Evolutionary conservation across 2,888 invertebrate species (phyloP).

Genomic region (Eupithecia vulgata): DNA sequence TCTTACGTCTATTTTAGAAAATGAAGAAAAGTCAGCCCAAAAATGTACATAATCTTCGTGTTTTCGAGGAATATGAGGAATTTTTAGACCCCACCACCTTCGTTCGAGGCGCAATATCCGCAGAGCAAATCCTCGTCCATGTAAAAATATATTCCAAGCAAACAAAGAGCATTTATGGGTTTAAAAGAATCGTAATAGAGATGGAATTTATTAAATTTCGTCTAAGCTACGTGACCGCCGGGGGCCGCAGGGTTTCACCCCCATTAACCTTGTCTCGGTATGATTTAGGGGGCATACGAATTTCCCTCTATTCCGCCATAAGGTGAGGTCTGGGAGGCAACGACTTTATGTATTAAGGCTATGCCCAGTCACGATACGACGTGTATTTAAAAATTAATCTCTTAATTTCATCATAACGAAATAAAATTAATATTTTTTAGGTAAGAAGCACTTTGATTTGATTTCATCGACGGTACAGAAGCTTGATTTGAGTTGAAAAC

Average conservation of each 20-base stretch:
- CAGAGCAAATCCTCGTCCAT: conserved; percentile 6
- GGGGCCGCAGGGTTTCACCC: conserved; percentile 72
- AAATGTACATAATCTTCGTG: background rate
- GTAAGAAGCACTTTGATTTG: too few relatives aligned
- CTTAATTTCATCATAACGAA: too few relatives aligned
- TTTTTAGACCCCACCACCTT: background rate
- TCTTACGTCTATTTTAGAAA: background rate
- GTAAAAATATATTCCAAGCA: conserved; percentile 34
- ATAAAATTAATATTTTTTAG: too few relatives aligned
- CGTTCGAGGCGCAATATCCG: background rate
- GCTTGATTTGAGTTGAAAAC: too few relatives aligned
- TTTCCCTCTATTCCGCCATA: conserved; percentile 62
- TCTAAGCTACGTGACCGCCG: conserved; percentile 76
- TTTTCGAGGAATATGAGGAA: background rate
- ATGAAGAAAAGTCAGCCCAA: background rate
- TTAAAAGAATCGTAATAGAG: conserved; percentile 66
- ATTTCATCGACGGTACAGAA: too few relatives aligned
- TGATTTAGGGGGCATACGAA: conserved; percentile 79
- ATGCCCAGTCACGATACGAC: background rate
- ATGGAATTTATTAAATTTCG: conserved; percentile 75
- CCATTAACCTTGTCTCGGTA: conserved; percentile 81
- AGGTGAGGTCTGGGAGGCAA: conserved; percentile 16
- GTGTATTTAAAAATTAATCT: background rate
- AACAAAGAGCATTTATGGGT: conserved; percentile 45
- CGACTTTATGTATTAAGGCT: background rate